A percentile compares a stretch with the other conserved stretches of the same genome.
Conservation (phyloP, 2,888 invertebrate genomes). For the Orchesella flavescens region DNA sequence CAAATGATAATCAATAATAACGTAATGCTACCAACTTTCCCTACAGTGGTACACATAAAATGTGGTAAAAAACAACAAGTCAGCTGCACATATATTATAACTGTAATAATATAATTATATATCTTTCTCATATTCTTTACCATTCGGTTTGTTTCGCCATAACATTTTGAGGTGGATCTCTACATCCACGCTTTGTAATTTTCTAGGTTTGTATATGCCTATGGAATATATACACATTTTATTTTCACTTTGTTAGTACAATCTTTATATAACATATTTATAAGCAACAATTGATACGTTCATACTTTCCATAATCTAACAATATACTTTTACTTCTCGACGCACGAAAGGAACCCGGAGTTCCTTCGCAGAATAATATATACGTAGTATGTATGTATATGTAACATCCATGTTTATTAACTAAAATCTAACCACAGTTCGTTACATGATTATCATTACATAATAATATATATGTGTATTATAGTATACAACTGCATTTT, state of each 20-base stretch:
- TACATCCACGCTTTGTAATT: too few relatives aligned
- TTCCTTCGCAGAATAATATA: neutral
- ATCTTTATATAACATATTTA: neutral
- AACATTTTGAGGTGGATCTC: too few relatives aligned
- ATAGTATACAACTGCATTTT: neutral
- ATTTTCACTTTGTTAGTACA: neutral
- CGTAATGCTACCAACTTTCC: neutral
- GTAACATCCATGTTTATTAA: neutral
- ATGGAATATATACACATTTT: too few relatives aligned
- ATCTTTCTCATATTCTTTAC: too few relatives aligned
- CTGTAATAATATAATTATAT: too few relatives aligned
- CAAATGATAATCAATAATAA: neutral
- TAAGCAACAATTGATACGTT: neutral
- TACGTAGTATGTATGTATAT: neutral
- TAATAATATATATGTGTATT: neutral
- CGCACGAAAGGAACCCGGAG: neutral
- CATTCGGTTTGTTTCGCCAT: too few relatives aligned
- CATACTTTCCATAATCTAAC: neutral
- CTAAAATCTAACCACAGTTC: constrained; percentile 15
- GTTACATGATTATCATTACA: neutral
- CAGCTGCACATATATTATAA: too few relatives aligned
- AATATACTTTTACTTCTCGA: neutral
- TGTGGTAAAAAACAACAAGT: too few relatives aligned
- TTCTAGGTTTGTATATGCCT: too few relatives aligned
- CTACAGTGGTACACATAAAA: too few relatives aligned